Evolutionary conservation across 2,797 vertebrate genomes (phyloP).

Genomic region (Oreonectes daqikongensis): DNA sequence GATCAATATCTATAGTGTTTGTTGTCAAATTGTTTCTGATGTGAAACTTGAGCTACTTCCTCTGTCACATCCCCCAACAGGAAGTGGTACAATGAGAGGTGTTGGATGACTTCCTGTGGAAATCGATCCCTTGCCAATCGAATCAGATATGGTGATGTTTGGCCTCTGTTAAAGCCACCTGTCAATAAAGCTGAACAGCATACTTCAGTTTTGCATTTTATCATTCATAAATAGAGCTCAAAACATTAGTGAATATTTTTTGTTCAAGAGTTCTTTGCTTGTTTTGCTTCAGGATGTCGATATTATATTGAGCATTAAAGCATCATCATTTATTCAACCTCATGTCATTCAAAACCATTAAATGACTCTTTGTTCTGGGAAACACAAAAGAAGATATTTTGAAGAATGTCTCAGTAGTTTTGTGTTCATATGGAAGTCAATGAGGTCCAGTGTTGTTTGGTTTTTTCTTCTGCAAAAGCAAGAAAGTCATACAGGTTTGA

Average conservation of each 20-base stretch:
- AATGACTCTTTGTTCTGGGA: no score
- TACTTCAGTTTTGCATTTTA: neutral
- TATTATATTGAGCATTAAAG: no score
- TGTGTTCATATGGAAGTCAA: neutral
- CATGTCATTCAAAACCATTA: no score
- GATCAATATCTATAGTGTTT: slow-evolving; percentile 6
- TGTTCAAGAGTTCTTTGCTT: no score
- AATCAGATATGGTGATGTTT: slow-evolving; percentile 22
- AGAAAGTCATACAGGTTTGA: no score
- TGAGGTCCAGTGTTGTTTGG: no score
- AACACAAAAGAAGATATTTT: no score
- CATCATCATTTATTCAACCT: no score
- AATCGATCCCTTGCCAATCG: slow-evolving; percentile 46
- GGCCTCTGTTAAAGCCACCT: neutral
- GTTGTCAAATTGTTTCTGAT: neutral
- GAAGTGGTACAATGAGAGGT: slow-evolving; percentile 55
- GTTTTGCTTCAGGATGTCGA: no score
- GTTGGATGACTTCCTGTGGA: slow-evolving; percentile 58
- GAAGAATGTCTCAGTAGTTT: neutral
- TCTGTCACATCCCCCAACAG: slow-evolving; percentile 36
- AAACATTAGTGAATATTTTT: no score
- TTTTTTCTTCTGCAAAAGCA: no score
- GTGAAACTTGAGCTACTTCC: slow-evolving; percentile 39
- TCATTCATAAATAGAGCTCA: slow-evolving; percentile 7
- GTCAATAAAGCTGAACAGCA: neutral